A percentile compares a stretch with the other conserved stretches of the same genome.
phyloP scores from a whole-genome alignment of 2,888 invertebrate genomes.

The Pandemis heparana region DNA sequence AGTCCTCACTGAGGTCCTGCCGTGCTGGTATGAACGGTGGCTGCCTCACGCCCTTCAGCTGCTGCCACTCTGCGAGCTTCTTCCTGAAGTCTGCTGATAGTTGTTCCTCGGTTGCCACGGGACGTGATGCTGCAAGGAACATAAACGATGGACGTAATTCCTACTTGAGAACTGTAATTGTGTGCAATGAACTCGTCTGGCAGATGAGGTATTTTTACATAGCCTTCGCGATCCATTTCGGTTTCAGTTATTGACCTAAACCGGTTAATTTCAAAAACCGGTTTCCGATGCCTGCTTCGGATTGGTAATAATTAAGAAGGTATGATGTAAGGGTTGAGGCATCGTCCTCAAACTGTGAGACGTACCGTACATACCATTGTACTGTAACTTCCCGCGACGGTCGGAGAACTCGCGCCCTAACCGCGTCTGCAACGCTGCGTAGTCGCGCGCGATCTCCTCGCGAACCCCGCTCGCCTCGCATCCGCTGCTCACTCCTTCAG shows the following conservation, averaged over 20 bases:
- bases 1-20: conserved; percentile 92
- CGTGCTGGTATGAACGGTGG: conserved; percentile 85
- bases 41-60: conserved; percentile 85
- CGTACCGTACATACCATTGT: too few relatives aligned
- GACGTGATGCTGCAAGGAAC: conserved; percentile 52
- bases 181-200: too few relatives aligned
- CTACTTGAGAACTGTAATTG: too few relatives aligned
- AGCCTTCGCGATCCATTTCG: too few relatives aligned
- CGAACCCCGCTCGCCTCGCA: conserved; percentile 80
- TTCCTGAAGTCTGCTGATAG: conserved; percentile 92
- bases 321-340: too few relatives aligned
- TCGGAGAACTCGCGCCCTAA: conserved; percentile 91
- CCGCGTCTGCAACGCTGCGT: conserved; percentile 89
- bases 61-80: conserved; percentile 95
- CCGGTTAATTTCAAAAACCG: too few relatives aligned
- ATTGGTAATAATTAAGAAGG: too few relatives aligned
- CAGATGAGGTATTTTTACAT: too few relatives aligned
- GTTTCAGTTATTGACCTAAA: too few relatives aligned
- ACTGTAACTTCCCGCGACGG: conserved; percentile 78
- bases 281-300: too few relatives aligned
- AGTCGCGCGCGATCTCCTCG: conserved; percentile 90
- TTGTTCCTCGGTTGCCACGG: conserved; percentile 88
- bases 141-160: too few relatives aligned
- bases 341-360: not conserved
- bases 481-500: conserved; percentile 78